Conservation (phyloP, 2,888 invertebrate genomes). For the Rhogogaster chlorosoma region DNA sequence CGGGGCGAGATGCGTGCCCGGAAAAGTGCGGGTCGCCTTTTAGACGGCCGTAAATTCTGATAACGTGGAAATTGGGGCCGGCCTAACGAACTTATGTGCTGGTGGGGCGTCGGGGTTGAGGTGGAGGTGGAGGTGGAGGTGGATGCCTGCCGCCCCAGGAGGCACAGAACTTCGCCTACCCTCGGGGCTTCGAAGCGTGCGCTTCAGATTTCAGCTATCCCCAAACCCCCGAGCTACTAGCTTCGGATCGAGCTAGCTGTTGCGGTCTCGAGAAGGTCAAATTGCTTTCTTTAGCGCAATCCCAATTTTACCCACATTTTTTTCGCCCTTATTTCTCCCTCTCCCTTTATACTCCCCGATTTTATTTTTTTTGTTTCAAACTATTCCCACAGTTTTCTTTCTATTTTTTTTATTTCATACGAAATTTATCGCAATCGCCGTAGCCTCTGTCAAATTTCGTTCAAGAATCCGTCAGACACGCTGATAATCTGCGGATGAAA, state of each 20-base stretch:
- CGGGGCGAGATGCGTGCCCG: conserved; percentile 53
- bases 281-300: conserved; percentile 28
- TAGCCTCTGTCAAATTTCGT: neutral
- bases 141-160: conserved; percentile 36
- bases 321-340: neutral
- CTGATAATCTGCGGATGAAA: neutral
- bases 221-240: neutral
- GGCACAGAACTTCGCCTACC: conserved; percentile 40
- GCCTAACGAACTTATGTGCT: conserved; percentile 73
- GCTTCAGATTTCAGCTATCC: conserved; percentile 40
- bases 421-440: too few relatives aligned
- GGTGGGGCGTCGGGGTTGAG: conserved; percentile 50
- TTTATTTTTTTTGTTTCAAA: neutral
- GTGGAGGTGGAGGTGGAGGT: neutral
- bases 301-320: conserved; percentile 20
- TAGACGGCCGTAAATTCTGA: conserved; percentile 73
- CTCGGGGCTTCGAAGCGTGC: conserved; percentile 48
- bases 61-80: conserved; percentile 73
- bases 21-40: conserved; percentile 63
- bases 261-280: conserved; percentile 38
- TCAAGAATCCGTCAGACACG: neutral
- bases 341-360: neutral
- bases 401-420: too few relatives aligned
- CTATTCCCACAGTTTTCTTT: neutral
- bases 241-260: conserved; percentile 27